phyloP scores from a whole-genome alignment of 2,797 vertebrate species.

The Artibeus jamaicensis region DNA sequence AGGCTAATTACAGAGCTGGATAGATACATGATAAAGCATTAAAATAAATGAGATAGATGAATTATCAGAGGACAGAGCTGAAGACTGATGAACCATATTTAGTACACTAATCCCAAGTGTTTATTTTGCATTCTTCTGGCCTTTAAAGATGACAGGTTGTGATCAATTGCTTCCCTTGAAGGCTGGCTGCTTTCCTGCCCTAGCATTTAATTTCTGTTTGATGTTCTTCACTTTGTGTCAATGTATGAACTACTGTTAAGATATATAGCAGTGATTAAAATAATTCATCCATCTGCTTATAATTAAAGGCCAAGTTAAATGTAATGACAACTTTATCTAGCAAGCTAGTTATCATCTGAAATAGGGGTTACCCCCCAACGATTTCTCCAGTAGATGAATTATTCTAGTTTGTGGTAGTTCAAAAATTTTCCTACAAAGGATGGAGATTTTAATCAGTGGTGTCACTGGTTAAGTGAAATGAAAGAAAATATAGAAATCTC shows the following conservation, averaged over 20 bases:
- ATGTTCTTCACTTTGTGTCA: constrained; percentile 87
- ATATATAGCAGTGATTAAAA: constrained; percentile 87
- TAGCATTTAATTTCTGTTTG: constrained; percentile 86
- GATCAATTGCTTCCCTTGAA: constrained; percentile 88
- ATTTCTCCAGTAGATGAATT: constrained; percentile 72
- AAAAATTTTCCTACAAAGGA: constrained; percentile 74
- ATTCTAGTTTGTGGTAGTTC: constrained; percentile 72
- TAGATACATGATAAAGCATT: constrained; percentile 81
- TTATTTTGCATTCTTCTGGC: constrained; percentile 86
- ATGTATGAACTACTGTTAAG: constrained; percentile 86
- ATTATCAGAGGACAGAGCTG: constrained; percentile 81
- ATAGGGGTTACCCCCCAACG: constrained; percentile 68
- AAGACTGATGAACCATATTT: constrained; percentile 83
- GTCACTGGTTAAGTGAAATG: constrained; percentile 65
- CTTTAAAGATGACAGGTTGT: constrained; percentile 89
- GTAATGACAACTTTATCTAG: constrained; percentile 86
- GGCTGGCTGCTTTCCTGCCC: constrained; percentile 85
- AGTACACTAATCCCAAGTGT: constrained; percentile 85
- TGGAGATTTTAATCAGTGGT: constrained; percentile 64
- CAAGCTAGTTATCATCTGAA: constrained; percentile 80
- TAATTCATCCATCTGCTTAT: constrained; percentile 88
- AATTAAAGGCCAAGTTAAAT: constrained; percentile 86
- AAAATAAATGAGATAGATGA: constrained; percentile 85
- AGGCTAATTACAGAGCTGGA: constrained; percentile 85
- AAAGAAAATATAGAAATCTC: constrained; percentile 54